phyloP scores from a whole-genome alignment of 1,140 invertebrate species.

The Brachionus koreanus region DNA sequence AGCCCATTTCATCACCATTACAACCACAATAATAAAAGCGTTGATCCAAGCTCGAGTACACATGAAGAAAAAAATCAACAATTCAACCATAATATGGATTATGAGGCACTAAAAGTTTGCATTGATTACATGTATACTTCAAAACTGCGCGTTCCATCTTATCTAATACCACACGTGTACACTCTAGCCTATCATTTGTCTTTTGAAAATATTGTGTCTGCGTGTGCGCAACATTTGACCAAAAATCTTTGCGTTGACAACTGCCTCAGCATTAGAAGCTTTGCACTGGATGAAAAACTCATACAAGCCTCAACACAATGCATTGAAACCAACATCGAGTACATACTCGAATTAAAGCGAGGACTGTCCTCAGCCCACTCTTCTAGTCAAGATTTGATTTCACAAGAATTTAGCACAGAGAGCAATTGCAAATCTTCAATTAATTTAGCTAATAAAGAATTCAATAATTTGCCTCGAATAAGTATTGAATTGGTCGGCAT shows the following conservation, averaged over 20 bases:
- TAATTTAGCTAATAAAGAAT: constrained; percentile 42
- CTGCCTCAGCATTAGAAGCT: constrained; percentile 34
- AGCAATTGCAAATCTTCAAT: neutral
- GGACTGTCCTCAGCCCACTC: neutral
- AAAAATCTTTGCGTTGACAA: neutral
- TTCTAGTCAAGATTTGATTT: neutral
- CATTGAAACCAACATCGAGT: constrained; percentile 37
- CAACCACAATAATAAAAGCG: neutral
- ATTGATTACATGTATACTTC: constrained; percentile 38
- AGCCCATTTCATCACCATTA: constrained; percentile 34
- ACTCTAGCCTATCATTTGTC: constrained; percentile 19
- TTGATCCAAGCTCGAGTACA: neutral
- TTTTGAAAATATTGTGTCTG: constrained; percentile 10
- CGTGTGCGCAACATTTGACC: constrained; percentile 26
- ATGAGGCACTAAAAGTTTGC: constrained; percentile 35
- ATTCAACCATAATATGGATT: constrained; percentile 23
- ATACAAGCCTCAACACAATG: constrained; percentile 39
- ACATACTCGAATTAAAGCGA: constrained; percentile 13
- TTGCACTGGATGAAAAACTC: constrained; percentile 7
- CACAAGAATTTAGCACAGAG: neutral
- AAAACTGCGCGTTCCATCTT: neutral
- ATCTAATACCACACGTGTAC: constrained; percentile 31
- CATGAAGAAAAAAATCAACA: constrained; percentile 30
- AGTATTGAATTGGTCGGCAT: constrained; percentile 18
- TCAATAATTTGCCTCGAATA: constrained; percentile 36